Conservation (phyloP, 2,797 vertebrate species). For the Gallirallus australis region DNA sequence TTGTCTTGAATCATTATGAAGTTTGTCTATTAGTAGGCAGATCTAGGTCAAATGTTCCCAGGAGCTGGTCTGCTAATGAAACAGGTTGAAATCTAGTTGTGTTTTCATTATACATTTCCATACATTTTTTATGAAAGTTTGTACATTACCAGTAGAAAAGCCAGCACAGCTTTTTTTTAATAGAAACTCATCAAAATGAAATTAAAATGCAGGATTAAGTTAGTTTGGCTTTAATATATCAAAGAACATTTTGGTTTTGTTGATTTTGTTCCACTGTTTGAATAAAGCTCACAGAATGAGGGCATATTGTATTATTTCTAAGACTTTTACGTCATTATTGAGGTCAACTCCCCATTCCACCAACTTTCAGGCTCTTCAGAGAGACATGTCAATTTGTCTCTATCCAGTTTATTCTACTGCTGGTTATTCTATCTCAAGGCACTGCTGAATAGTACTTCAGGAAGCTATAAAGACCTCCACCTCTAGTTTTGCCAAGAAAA, state of each 20-base stretch:
- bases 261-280: neutral
- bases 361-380: neutral
- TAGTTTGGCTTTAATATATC: neutral
- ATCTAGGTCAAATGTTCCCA: slow-evolving; percentile 57
- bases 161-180: neutral
- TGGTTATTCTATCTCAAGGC: neutral
- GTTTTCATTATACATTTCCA: neutral
- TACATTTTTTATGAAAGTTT: slow-evolving; percentile 34
- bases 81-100: slow-evolving; percentile 18
- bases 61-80: slow-evolving; percentile 28
- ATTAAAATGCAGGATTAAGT: neutral
- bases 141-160: neutral
- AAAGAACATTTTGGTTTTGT: neutral
- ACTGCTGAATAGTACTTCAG: neutral
- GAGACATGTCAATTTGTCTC: neutral
- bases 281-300: neutral
- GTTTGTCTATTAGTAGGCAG: slow-evolving; percentile 19
- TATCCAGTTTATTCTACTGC: neutral
- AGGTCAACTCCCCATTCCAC: neutral
- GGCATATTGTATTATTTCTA: neutral
- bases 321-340: neutral
- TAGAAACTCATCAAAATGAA: neutral
- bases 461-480: neutral
- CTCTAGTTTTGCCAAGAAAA: neutral
- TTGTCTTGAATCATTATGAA: slow-evolving; percentile 10